phyloP scores from a whole-genome alignment of 1,140 invertebrate genomes.

The Caenorhabditis inopinata region DNA sequence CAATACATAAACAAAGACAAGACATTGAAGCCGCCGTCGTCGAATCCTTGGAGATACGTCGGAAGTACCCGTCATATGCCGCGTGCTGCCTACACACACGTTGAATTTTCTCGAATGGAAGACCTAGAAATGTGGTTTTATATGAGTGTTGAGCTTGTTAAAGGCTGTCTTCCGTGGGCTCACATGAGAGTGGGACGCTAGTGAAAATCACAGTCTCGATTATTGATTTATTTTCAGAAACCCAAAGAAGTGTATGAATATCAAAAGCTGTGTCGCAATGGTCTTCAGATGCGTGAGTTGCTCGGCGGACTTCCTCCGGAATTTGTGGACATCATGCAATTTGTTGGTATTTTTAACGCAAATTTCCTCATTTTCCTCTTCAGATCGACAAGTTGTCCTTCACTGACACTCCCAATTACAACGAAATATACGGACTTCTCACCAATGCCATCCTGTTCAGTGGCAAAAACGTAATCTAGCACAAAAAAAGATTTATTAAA shows the following conservation, averaged over 20 bases:
- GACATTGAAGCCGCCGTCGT: slow-evolving; percentile 39
- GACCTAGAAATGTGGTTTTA: slow-evolving; percentile 49
- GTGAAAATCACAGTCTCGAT: not conserved
- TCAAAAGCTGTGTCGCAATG: slow-evolving; percentile 23
- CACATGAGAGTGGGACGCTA: not conserved
- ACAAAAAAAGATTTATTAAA: too few species aligned
- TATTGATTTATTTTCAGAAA: slow-evolving; percentile 9
- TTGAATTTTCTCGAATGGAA: slow-evolving; percentile 39
- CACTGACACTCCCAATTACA: slow-evolving; percentile 40
- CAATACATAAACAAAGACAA: slow-evolving; percentile 35
- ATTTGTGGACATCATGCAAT: slow-evolving; percentile 36
- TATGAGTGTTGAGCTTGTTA: slow-evolving; percentile 45
- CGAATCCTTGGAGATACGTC: slow-evolving; percentile 24
- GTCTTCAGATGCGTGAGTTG: slow-evolving; percentile 32
- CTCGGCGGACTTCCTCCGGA: slow-evolving; percentile 39
- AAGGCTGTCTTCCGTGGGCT: slow-evolving; percentile 43
- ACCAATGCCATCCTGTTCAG: slow-evolving; percentile 11
- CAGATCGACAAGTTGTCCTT: slow-evolving; percentile 31
- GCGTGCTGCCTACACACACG: slow-evolving; percentile 1
- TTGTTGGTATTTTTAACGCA: not conserved
- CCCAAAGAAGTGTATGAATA: slow-evolving; percentile 43
- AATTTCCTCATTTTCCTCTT: not conserved
- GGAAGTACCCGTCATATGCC: slow-evolving; percentile 42
- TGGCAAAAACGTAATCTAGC: not conserved
- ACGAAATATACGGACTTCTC: slow-evolving; percentile 37